phyloP scores from a whole-genome alignment of 2,797 vertebrate species.

The Lacerta viridis region DNA sequence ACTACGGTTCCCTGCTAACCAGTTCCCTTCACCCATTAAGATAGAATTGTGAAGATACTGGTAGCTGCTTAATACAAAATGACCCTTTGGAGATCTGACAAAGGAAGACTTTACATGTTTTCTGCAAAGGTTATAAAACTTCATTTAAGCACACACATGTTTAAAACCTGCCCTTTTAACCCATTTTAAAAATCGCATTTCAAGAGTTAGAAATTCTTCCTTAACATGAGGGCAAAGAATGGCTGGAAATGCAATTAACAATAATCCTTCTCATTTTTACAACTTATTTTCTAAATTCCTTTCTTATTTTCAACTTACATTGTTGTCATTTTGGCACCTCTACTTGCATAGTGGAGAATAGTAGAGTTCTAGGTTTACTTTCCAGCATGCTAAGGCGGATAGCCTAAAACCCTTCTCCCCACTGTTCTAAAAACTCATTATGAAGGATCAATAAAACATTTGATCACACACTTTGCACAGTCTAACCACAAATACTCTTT shows the following conservation, averaged over 20 bases:
- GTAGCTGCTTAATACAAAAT: background rate
- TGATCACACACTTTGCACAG: background rate
- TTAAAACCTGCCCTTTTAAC: too few relatives aligned
- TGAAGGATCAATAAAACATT: background rate
- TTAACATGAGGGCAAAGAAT: background rate
- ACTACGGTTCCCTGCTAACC: background rate
- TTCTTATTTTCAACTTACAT: background rate
- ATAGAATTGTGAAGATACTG: background rate
- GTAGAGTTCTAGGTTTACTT: background rate
- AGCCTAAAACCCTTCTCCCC: background rate
- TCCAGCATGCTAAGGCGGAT: background rate
- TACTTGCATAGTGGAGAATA: background rate
- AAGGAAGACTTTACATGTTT: background rate
- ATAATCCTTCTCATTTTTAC: background rate
- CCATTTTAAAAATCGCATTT: too few relatives aligned
- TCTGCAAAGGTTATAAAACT: background rate
- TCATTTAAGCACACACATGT: background rate
- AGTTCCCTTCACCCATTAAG: background rate
- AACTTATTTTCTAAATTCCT: background rate
- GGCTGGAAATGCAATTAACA: background rate
- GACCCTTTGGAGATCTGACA: background rate
- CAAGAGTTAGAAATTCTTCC: background rate
- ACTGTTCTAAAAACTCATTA: background rate
- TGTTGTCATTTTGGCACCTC: constrained; percentile 1
- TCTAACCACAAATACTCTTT: background rate